phyloP scores from a whole-genome alignment of 2,113 vertebrate genomes.

The Corapipo altera region DNA sequence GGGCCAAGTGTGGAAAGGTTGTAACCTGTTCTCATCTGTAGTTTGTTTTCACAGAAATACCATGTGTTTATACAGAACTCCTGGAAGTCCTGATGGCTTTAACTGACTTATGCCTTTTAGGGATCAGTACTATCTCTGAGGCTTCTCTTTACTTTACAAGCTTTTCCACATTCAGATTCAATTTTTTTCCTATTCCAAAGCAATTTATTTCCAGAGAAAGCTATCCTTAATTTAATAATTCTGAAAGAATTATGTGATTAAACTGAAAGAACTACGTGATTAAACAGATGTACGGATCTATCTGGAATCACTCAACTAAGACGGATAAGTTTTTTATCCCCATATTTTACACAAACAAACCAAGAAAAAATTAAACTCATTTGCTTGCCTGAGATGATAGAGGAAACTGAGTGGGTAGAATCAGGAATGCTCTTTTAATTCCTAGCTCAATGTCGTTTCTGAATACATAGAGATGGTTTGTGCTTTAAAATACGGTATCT shows the following conservation, averaged over 20 bases:
- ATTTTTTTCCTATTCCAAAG: not conserved
- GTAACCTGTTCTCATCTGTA: not conserved
- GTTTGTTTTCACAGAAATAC: not conserved
- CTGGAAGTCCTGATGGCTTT: not conserved
- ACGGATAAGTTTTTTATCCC: not conserved
- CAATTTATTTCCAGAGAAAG: not conserved
- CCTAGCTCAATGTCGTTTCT: not conserved
- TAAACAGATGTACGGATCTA: not conserved
- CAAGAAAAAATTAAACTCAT: not conserved
- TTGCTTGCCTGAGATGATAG: not conserved
- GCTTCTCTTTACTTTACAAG: not conserved
- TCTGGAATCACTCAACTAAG: not conserved
- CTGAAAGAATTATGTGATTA: not conserved
- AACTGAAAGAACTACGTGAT: not conserved
- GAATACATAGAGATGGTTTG: rapidly evolving
- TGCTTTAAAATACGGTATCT: not conserved
- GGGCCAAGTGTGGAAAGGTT: not conserved
- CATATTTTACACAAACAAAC: not conserved
- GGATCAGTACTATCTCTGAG: not conserved
- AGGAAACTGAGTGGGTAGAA: not conserved
- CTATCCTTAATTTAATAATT: not conserved
- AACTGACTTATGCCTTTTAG: not conserved
- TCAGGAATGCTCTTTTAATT: not conserved
- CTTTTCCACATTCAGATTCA: not conserved
- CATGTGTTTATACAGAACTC: not conserved